Conservation (phyloP, 2,797 vertebrate species). For the Pagetopsis macropterus region DNA sequence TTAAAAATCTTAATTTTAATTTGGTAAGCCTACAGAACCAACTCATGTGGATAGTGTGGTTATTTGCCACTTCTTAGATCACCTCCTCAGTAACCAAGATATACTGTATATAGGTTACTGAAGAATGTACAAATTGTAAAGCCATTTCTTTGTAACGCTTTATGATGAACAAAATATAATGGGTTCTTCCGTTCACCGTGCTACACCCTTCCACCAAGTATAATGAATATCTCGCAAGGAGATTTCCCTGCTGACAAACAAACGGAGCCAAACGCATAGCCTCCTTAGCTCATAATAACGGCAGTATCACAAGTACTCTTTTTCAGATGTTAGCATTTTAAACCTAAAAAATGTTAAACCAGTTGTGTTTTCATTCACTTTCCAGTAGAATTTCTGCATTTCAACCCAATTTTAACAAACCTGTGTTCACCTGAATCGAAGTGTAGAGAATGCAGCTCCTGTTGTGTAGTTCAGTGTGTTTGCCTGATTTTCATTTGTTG, state of each 20-base stretch:
- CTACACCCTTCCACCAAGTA: too few relatives aligned
- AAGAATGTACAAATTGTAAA: not conserved
- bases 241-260: too few relatives aligned
- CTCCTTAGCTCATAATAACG: not conserved
- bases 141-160: too few relatives aligned
- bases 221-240: too few relatives aligned
- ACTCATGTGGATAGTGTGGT: not conserved
- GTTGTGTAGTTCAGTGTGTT: constrained; percentile 3
- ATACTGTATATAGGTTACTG: not conserved
- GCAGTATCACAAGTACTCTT: not conserved
- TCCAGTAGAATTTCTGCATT: not conserved
- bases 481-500: constrained; percentile 5
- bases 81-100: not conserved
- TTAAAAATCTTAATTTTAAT: not conserved
- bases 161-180: not conserved
- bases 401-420: not conserved
- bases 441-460: not conserved
- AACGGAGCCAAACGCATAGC: too few relatives aligned
- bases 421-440: not conserved
- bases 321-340: not conserved
- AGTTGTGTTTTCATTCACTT: not conserved
- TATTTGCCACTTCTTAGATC: not conserved
- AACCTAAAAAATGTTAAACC: not conserved
- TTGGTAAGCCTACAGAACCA: too few relatives aligned
- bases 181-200: too few relatives aligned